A percentile compares a stretch with the other conserved stretches of the same genome.
phyloP scores from a whole-genome alignment of 2,888 invertebrate species.

The Meganola albula region DNA sequence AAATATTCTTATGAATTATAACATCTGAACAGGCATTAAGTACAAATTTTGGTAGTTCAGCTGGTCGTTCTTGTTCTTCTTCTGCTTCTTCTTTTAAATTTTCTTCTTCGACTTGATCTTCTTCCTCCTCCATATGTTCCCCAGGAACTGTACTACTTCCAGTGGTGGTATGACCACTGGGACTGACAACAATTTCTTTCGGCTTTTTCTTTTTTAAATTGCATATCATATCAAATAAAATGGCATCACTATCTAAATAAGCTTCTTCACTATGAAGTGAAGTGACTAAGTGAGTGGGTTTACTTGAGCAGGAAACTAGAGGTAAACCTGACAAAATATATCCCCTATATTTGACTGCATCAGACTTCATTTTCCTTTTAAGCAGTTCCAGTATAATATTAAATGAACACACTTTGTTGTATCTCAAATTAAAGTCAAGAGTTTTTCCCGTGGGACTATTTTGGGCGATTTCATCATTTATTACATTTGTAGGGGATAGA shows the following conservation, averaged over 20 bases:
- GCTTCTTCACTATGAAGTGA: conserved; percentile 52
- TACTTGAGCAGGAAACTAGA: conserved; percentile 64
- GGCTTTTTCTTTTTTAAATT: conserved; percentile 50
- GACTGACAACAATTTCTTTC: no score
- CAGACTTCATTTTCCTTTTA: conserved; percentile 66
- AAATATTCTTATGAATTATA: conserved; percentile 33
- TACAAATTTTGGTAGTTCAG: conserved; percentile 53
- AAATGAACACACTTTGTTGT: conserved; percentile 68
- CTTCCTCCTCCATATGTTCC: conserved; percentile 23
- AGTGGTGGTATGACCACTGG: conserved; percentile 21
- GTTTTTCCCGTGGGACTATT: conserved; percentile 74
- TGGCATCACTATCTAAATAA: conserved; percentile 32
- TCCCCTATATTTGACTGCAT: conserved; percentile 76
- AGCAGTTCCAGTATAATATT: conserved; percentile 73
- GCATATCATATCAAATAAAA: conserved; percentile 43
- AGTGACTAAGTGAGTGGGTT: conserved; percentile 31
- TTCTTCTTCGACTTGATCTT: conserved; percentile 33
- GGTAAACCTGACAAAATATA: conserved; percentile 82
- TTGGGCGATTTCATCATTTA: conserved; percentile 77
- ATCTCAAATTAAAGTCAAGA: conserved; percentile 76
- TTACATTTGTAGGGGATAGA: conserved; percentile 74
- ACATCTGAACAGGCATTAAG: conserved; percentile 47
- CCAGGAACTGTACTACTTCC: conserved; percentile 24
- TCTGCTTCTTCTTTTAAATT: conserved; percentile 33
- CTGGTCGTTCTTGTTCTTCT: conserved; percentile 40